A percentile compares a stretch with the other conserved stretches of the same genome.
Conservation (phyloP, 1,140 invertebrate genomes). For the Adelges cooleyi region DNA sequence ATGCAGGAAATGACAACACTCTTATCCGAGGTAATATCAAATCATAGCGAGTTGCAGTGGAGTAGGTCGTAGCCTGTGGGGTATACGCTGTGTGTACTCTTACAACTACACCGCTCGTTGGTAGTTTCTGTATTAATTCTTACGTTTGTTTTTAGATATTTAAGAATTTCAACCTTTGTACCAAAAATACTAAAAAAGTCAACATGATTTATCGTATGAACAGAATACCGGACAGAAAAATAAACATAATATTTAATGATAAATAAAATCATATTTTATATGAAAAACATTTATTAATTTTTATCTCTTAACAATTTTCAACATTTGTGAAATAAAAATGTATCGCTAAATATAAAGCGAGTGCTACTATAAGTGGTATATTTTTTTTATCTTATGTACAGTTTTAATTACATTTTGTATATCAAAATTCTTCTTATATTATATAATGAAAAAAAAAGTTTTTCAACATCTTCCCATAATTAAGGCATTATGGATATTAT, state of each 20-base stretch:
- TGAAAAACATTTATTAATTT: slow-evolving; percentile 4
- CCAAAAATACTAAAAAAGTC: slow-evolving; percentile 15
- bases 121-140: too few species aligned
- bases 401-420: slow-evolving; percentile 19
- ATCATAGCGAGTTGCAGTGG: too few species aligned
- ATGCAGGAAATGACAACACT: slow-evolving; percentile 41
- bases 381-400: slow-evolving; percentile 21
- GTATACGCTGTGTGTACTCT: too few species aligned
- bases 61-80: too few species aligned
- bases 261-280: slow-evolving; percentile 20
- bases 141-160: slow-evolving; percentile 32
- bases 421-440: background rate
- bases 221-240: slow-evolving; percentile 32
- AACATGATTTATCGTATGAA: slow-evolving; percentile 35
- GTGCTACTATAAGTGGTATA: slow-evolving; percentile 21
- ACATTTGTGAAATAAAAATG: slow-evolving; percentile 25
- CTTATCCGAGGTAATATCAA: slow-evolving; percentile 47
- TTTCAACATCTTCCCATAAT: too few species aligned
- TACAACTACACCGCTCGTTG: too few species aligned
- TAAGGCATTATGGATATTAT: too few species aligned
- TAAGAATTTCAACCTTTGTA: slow-evolving; percentile 29
- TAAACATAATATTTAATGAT: slow-evolving; percentile 30
- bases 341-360: slow-evolving; percentile 21
- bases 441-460: slow-evolving; percentile 17
- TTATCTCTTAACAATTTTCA: slow-evolving; percentile 20